phyloP scores from a whole-genome alignment of 1,140 invertebrate genomes.

The Pseudomyrmex cubaensis region DNA sequence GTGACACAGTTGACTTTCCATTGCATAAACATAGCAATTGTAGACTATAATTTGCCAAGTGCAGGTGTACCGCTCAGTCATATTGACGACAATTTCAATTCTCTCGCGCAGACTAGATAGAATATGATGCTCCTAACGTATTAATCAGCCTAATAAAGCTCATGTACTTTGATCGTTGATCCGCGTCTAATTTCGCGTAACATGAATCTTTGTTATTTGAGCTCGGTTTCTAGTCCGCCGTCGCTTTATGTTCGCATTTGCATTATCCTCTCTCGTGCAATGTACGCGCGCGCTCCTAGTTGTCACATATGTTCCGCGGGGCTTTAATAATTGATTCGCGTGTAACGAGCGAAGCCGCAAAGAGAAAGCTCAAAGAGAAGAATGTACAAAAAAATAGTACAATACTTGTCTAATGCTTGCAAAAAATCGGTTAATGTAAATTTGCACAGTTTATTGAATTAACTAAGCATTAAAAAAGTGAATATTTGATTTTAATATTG shows the following conservation, averaged over 20 bases:
- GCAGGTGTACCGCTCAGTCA: neutral
- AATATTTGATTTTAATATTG: neutral
- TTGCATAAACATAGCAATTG: constrained; percentile 6
- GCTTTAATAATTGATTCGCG: constrained; percentile 56
- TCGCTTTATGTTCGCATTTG: constrained; percentile 52
- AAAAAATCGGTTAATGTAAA: constrained; percentile 5
- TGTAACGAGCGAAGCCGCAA: constrained; percentile 45
- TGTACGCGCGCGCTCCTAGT: constrained; percentile 41
- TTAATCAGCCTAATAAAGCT: constrained; percentile 55
- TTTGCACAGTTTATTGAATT: neutral
- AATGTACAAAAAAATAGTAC: constrained; percentile 14
- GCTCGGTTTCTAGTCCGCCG: constrained; percentile 11
- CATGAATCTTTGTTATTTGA: constrained; percentile 52
- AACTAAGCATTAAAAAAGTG: neutral
- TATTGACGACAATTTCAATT: constrained; percentile 40
- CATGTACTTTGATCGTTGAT: constrained; percentile 55
- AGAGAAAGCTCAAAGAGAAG: neutral
- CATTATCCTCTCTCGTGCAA: constrained; percentile 41
- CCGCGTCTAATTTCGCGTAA: constrained; percentile 59
- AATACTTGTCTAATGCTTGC: neutral
- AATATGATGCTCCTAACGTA: constrained; percentile 33
- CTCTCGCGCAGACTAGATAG: neutral
- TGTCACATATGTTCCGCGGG: constrained; percentile 43
- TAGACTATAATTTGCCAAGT: constrained; percentile 29
- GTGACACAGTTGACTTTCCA: neutral